Base-by-base conservation (phyloP, 2,888 invertebrate genomes). In the Tortricodes alternella region DNA sequence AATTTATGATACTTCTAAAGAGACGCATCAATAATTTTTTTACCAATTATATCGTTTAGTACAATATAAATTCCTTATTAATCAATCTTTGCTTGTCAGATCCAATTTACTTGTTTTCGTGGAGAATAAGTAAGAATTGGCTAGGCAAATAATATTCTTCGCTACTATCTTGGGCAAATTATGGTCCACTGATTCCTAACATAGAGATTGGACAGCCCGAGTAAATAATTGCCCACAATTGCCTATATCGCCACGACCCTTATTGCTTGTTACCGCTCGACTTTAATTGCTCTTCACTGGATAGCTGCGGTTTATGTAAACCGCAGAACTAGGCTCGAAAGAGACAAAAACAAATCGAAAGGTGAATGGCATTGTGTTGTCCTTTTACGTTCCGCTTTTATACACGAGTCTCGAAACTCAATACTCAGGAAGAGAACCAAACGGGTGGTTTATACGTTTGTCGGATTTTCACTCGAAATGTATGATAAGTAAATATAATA, bases 211-310 rank as follows among this genome's bases (percentile, higher is more conserved):
- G 32, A 8, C 11, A 16, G 11, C 23, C 11, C 23, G 46, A 18
- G 53, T 46, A 53, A 53, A 46, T 53, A 39, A 46, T 39, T 11
- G 38, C 18, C 11, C 3, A n/a, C 13, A 18, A 46, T 46, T 32
- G 46, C 32, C 32, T 18, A 16, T 24, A 44, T 37, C 21, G 15
- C 29, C 37, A 8, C 11, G 34, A 34, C 32, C 2, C 11, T 9
- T 27, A 52, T 52, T 46, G 32, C 38, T 21, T 29, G 32, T 1
- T 34, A 7, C 6, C 21, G 9, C 11, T 8, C 16, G 24, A n/a
- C n/a, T n/a, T 13, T 11, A 5, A 46, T 23, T 16, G 9, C 16
- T 6, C n/a, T 21, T 38, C 11, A 27, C 37, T 6, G 46, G 53
- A 46, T 38, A 11, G 46, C 29, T 15, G n/a, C 9, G 8, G n/a